Base-by-base conservation (phyloP, 2,113 vertebrate genomes). In the Struthio camelus region DNA sequence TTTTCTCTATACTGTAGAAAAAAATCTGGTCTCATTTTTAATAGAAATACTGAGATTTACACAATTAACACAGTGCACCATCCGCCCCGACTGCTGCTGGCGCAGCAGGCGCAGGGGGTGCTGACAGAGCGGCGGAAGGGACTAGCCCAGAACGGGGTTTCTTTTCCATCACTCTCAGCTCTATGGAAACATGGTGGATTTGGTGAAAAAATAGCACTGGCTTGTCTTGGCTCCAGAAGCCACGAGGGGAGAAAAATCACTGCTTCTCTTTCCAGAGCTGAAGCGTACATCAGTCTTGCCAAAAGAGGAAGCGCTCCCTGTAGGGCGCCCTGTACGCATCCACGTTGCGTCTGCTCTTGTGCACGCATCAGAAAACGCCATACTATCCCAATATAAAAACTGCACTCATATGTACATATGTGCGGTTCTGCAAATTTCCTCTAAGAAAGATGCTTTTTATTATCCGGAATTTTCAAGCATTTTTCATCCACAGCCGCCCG, bases 31-130 rank as follows among this genome's bases (percentile, higher is more conserved):
- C 86, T 86, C 38, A 58, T 96, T 94, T 96, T 92, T 91, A 86
- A 97, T 73, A 30, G 70, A 87, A 94, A 94, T 50, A 44, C 48
- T 80, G 87, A 50, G 83, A 97, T 96, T 95, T 89, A 84, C 90
- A 77, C n/a, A 84, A 34, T 90, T 42, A 92, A 80, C 93, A 91
- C 77, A 94, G 83, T 79, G 95, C 95, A 90, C 83, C 85, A 62
- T 38, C 34, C 69, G 96, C 92, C 91, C 77, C 53, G 71, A 85
- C 61, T 80, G 27, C 30, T 24, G 14, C 54, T 10, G 36, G 5
- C 14, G 25, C 23, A 42, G 44, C 65, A 17, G 11, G 15, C 19
- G 7, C 4, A 8, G 19, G 71, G 30, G 51, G 13, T 66, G 27
- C 64, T 30, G 25, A 17, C 25, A 54, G 42, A 54, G 19, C 18